These are phyloP conservation scores for Hippasteria phrygiana DNA, from an alignment of 53 echinoderm and acorn worm species.

Conservation along the genomic window DNA sequence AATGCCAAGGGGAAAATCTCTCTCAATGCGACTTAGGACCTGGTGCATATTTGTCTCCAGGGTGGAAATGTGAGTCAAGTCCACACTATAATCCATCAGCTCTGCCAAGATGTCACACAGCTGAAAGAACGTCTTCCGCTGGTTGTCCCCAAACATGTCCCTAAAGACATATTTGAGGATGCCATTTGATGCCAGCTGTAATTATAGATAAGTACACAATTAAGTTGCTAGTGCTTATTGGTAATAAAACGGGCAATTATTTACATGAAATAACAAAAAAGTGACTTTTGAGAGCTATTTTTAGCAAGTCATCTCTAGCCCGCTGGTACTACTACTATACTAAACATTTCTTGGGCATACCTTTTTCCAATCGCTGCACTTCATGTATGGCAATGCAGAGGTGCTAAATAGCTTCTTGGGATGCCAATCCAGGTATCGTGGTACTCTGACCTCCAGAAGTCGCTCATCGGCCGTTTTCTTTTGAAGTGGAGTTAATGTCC, in stretches of 20 bases:
- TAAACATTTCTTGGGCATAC: background rate
- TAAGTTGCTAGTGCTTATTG: too few species aligned
- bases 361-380: conserved; percentile 33
- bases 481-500: conserved; percentile 8
- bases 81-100: background rate
- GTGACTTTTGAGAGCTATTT: too few species aligned
- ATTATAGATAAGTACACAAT: too few species aligned
- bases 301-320: too few species aligned
- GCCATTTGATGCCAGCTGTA: conserved; percentile 17
- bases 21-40: background rate
- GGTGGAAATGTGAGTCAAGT: background rate
- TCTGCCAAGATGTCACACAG: background rate
- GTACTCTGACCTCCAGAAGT: conserved; percentile 19
- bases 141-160: conserved; percentile 8
- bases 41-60: background rate
- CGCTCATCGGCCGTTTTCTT: conserved; percentile 16
- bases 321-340: too few species aligned
- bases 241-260: too few species aligned
- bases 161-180: conserved; percentile 5
- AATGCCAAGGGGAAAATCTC: conserved; percentile 1
- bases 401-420: conserved; percentile 25
- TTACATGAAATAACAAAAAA: too few species aligned
- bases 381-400: conserved; percentile 12
- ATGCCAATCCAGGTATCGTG: conserved; percentile 42
- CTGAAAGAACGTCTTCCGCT: background rate